A percentile compares a stretch with the other conserved stretches of the same genome.
Evolutionary conservation across 1,140 invertebrate genomes (phyloP).

Genomic region (Ptiloglossa arizonensis): DNA sequence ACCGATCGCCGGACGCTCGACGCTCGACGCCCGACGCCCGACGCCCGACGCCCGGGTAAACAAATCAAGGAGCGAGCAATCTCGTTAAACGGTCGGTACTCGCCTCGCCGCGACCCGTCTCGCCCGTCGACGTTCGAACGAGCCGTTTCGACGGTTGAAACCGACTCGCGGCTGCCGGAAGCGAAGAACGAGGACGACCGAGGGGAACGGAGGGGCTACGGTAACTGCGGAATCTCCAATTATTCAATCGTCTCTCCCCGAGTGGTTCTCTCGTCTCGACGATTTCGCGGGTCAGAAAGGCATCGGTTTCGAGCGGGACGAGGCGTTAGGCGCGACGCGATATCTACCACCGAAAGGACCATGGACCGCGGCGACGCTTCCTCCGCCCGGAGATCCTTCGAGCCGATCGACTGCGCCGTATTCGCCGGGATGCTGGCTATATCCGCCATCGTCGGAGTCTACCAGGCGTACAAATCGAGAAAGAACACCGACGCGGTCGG

Average conservation of each 20-base stretch:
- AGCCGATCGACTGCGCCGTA: constrained; percentile 83
- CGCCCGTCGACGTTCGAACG: too few relatives aligned
- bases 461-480: constrained; percentile 84
- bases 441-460: constrained; percentile 86
- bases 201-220: constrained; percentile 52
- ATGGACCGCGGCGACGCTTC: too few relatives aligned
- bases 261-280: constrained; percentile 35
- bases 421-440: constrained; percentile 84
- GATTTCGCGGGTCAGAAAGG: constrained; percentile 17
- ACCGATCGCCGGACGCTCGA: too few relatives aligned
- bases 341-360: neutral
- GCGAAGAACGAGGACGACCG: neutral
- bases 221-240: constrained; percentile 67
- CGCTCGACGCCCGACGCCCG: too few relatives aligned
- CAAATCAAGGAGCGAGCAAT: constrained; percentile 29
- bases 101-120: too few relatives aligned
- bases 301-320: constrained; percentile 2
- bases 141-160: too few relatives aligned
- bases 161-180: neutral
- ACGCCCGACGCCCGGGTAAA: too few relatives aligned
- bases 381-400: constrained; percentile 70
- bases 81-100: constrained; percentile 35
- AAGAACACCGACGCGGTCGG: constrained; percentile 83
- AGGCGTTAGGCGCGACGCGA: neutral
- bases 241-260: constrained; percentile 72